These are phyloP conservation scores for Crotophaga sulcirostris DNA, from an alignment of 2,113 vertebrate genomes.

Conservation along the genomic window DNA sequence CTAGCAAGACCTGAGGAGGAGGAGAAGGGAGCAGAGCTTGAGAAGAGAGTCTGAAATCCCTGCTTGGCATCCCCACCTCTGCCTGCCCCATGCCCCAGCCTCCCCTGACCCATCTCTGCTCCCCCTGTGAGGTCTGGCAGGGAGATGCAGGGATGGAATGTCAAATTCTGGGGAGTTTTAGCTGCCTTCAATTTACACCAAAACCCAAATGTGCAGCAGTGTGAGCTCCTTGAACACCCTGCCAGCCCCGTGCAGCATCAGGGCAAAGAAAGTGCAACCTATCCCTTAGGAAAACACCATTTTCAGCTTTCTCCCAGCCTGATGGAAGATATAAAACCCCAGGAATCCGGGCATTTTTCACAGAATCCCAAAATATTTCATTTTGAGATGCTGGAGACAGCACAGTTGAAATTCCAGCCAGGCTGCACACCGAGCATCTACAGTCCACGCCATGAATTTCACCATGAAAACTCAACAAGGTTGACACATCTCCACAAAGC, in stretches of 20 bases:
- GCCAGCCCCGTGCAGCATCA: rapidly evolving
- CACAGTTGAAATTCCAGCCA: rapidly evolving
- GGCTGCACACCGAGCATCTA: not conserved
- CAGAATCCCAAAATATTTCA: not conserved
- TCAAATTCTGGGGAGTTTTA: not conserved
- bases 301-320: not conserved
- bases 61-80: rapidly evolving
- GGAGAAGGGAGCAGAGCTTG: not conserved
- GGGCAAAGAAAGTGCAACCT: not conserved
- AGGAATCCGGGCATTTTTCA: not conserved
- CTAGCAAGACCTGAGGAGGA: conserved; percentile 78
- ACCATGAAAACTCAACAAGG: not conserved
- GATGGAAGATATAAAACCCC: not conserved
- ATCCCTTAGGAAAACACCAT: rapidly evolving
- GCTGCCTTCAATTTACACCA: rapidly evolving
- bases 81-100: not conserved
- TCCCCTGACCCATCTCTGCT: rapidly evolving
- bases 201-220: rapidly evolving
- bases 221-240: rapidly evolving
- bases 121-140: rapidly evolving
- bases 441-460: rapidly evolving
- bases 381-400: rapidly evolving
- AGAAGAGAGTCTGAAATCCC: rapidly evolving
- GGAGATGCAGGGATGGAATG: not conserved
- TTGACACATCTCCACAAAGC: rapidly evolving